Evolutionary conservation across 2,888 invertebrate genomes (phyloP), one percentile per base, ranked within the genome.

Genomic region (Linyphia triangularis): DNA sequence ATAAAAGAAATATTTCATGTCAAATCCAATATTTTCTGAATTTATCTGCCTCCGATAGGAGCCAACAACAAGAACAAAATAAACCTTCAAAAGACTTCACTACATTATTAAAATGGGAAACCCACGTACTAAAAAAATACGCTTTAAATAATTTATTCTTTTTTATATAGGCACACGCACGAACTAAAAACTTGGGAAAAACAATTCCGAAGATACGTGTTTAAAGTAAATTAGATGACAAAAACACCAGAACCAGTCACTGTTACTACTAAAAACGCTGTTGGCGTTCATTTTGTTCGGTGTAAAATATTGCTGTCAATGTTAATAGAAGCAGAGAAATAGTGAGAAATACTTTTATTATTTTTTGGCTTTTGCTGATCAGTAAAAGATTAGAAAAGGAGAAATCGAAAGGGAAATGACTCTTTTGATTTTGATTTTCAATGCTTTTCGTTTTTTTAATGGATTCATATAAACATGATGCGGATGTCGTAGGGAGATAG

Each of bases 201-300:
- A 84, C 75, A 84, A 84, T 84, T 84, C 61, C 51, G 26, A 10
- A 24, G 67, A 69, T 75, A 84, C 84, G 84, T 75, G 84, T 84
- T 84, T 84, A 84, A 84, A 75, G 84, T 67, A 84, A 84, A 84
- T 84, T 75, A 84, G 75, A 75, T 75, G 84, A 75, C 84, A 75
- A 67, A 84, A 84, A 84, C 67, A 82, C 43, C 9, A 9, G 13
- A 7, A n/a, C 51, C 51, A 51, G 51, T 5, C 51, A 5, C 16
- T 9, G 4, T 0, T 51, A 16, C 33, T 30, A 67, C 30, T 4
- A 33, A 28, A 67, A 67, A 26, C n/a, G 33, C 67, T 67, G n/a
- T 9, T 33, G n/a, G 33, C 13, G 7, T 6, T 13, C 61, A 77
- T 10, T 61, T 10, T 33, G 16, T 10, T 10, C 10, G 24, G 40